A percentile compares a stretch with the other conserved stretches of the same genome.
These are phyloP conservation scores for Suillia variegata DNA, from an alignment of 2,888 invertebrate genomes.

Conservation along the genomic window DNA sequence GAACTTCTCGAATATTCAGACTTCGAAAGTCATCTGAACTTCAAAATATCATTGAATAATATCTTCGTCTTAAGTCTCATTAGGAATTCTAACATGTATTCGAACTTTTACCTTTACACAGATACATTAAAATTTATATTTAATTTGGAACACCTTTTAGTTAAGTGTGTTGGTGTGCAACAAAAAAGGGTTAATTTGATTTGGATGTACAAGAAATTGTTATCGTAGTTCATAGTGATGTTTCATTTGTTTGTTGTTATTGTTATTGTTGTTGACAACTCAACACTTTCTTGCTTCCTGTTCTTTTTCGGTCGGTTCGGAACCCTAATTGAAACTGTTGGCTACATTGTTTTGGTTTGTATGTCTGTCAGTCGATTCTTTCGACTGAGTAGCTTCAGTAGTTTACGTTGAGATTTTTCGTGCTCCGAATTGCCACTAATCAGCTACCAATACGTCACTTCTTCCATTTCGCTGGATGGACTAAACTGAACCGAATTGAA, in stretches of 20 bases:
- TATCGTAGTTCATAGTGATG: constrained; percentile 23
- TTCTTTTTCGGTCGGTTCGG: too few relatives aligned
- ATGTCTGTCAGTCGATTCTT: not conserved
- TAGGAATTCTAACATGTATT: too few relatives aligned
- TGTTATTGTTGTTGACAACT: constrained; percentile 39
- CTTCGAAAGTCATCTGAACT: too few relatives aligned
- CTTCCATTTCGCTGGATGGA: not conserved
- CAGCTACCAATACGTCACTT: not conserved
- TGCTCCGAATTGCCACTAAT: not conserved
- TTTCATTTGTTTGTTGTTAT: constrained; percentile 35
- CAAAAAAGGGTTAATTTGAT: constrained; percentile 32
- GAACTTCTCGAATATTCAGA: too few relatives aligned
- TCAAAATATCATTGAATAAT: too few relatives aligned
- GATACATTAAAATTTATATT: too few relatives aligned
- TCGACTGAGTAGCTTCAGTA: not conserved
- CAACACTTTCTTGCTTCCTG: constrained; percentile 42
- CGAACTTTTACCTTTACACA: too few relatives aligned
- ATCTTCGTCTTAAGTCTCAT: too few relatives aligned
- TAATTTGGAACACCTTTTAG: too few relatives aligned
- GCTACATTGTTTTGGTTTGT: not conserved
- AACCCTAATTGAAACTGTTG: constrained; percentile 30
- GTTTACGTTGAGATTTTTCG: not conserved
- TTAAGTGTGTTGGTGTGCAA: not conserved
- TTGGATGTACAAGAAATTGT: constrained; percentile 25
- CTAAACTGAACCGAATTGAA: too few relatives aligned